These are phyloP conservation scores for Pygmarrhopalites habei DNA, from an alignment of 1,140 invertebrate genomes.

Conservation along the genomic window DNA sequence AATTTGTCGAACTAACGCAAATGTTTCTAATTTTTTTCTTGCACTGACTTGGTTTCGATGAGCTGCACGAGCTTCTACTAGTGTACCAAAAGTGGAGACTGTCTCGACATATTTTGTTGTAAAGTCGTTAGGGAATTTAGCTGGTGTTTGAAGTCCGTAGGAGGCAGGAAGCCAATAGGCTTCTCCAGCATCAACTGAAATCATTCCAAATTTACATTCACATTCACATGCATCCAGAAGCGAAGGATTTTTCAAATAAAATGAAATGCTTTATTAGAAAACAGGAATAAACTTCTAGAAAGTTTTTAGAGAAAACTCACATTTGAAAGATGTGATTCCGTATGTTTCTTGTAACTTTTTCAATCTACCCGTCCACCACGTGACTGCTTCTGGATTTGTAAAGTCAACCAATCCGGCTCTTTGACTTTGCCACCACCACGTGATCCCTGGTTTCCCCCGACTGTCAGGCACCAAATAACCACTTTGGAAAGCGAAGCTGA, in stretches of 20 bases:
- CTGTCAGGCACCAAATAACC: slow-evolving; percentile 43
- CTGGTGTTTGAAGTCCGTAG: slow-evolving; percentile 44
- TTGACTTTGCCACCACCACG: slow-evolving; percentile 75
- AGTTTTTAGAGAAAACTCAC: slow-evolving; percentile 46
- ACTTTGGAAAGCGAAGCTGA: slow-evolving; percentile 32
- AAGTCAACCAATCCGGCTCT: slow-evolving; percentile 62
- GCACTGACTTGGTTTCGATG: slow-evolving; percentile 45
- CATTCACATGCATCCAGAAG: not conserved
- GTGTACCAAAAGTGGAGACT: slow-evolving; percentile 55
- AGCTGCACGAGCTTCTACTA: slow-evolving; percentile 65
- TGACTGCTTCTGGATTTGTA: slow-evolving; percentile 61
- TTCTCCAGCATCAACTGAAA: slow-evolving; percentile 70
- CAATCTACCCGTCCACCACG: slow-evolving; percentile 66
- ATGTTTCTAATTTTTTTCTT: not conserved
- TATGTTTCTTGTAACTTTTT: slow-evolving; percentile 52
- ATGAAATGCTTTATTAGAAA: too few species aligned
- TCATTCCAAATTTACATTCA: not conserved
- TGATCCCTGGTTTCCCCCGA: slow-evolving; percentile 50
- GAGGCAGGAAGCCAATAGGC: slow-evolving; percentile 48
- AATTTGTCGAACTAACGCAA: not conserved
- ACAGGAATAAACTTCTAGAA: too few species aligned
- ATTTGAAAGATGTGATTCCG: slow-evolving; percentile 81
- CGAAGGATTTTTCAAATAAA: too few species aligned
- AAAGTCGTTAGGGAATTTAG: slow-evolving; percentile 54
- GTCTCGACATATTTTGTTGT: slow-evolving; percentile 58